A percentile compares a stretch with the other conserved stretches of the same genome.
These are phyloP conservation scores for Panopea generosa DNA, from an alignment of 2,888 invertebrate genomes.

Conservation along the genomic window DNA sequence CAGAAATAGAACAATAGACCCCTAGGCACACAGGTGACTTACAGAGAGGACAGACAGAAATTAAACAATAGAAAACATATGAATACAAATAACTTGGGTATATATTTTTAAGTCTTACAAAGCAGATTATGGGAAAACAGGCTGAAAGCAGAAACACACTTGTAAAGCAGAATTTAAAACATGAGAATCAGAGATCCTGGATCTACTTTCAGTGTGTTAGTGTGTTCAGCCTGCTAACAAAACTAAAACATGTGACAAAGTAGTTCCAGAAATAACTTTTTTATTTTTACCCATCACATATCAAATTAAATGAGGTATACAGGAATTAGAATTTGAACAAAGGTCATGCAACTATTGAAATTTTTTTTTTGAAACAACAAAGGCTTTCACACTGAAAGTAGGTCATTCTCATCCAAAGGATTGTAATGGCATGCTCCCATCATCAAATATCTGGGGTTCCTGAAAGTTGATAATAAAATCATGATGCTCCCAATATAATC, in stretches of 20 bases:
- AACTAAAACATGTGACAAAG: conserved; percentile 19
- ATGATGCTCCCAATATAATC: too few species aligned
- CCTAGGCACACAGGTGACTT: too few species aligned
- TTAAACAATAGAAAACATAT: too few species aligned
- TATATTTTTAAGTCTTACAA: too few species aligned
- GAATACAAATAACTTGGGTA: too few species aligned
- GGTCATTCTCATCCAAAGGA: conserved; percentile 18
- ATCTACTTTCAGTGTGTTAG: conserved; percentile 55
- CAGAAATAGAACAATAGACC: too few species aligned
- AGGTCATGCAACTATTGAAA: background rate
- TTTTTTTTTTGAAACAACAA: background rate
- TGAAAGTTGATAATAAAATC: conserved; percentile 17
- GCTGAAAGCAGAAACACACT: conserved; percentile 60
- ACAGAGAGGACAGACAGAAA: too few species aligned
- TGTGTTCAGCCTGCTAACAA: conserved; percentile 43
- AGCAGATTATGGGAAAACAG: conserved; percentile 12
- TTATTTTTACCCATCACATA: conserved; percentile 23
- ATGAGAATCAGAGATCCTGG: background rate
- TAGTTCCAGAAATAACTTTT: background rate
- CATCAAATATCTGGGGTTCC: conserved; percentile 35
- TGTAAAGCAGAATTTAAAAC: conserved; percentile 20
- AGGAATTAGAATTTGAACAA: background rate
- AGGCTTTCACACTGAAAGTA: conserved; percentile 51
- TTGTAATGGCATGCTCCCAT: conserved; percentile 23
- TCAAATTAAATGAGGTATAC: conserved; percentile 36